Evolutionary conservation across 2,113 vertebrate species (phyloP).

Genomic region (Romanogobio albipinnatus): DNA sequence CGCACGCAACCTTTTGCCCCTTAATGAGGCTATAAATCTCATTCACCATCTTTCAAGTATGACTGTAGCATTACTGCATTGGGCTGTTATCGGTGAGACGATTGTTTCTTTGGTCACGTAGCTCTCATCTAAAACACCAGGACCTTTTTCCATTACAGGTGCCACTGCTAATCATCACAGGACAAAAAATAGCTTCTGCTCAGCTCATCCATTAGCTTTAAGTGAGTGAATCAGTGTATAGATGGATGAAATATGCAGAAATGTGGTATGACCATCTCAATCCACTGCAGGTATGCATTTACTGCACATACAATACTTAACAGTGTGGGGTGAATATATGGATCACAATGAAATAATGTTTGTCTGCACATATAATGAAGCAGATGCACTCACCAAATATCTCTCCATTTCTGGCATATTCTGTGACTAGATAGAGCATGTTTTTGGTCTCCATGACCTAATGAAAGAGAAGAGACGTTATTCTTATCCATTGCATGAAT

Average conservation of each 20-base stretch:
- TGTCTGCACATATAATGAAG: not conserved
- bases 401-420: conserved; percentile 98
- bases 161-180: conserved; percentile 37
- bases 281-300: not conserved
- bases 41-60: conserved; percentile 17
- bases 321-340: not conserved
- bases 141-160: conserved; percentile 40
- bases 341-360: not conserved
- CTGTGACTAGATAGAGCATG: conserved; percentile 97
- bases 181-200: conserved; percentile 46
- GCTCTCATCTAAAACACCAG: conserved; percentile 10
- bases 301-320: not conserved
- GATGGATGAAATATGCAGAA: conserved; percentile 27
- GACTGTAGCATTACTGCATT: not conserved
- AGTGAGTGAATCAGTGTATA: conserved; percentile 21
- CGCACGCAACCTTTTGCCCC: conserved; percentile 41
- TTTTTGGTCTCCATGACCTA: conserved; percentile 99
- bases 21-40: conserved; percentile 41
- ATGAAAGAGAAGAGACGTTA: not conserved
- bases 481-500: not conserved
- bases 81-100: conserved; percentile 10
- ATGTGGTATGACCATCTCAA: not conserved
- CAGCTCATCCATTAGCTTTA: conserved; percentile 31
- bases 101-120: conserved; percentile 36
- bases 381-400: conserved; percentile 62